These are phyloP conservation scores for Calcarius lapponicus DNA, from an alignment of 2,797 vertebrate species.

Conservation along the genomic window DNA sequence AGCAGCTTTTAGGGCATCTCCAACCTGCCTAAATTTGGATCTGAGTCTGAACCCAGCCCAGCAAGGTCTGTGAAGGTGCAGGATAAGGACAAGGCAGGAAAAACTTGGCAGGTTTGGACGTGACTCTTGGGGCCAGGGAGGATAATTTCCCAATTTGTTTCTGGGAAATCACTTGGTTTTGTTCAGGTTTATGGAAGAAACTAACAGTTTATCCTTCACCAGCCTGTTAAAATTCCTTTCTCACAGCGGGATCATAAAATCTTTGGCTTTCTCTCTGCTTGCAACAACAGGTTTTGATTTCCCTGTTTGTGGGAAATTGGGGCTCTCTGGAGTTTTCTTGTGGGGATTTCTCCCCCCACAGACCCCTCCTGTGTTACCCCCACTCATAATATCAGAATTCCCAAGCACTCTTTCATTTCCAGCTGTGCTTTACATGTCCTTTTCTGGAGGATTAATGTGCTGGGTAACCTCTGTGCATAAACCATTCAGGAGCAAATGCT, in stretches of 20 bases:
- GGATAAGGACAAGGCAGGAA: background rate
- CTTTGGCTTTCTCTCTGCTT: background rate
- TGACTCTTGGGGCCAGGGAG: background rate
- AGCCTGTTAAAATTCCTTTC: background rate
- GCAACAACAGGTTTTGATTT: background rate
- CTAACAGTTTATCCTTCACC: background rate
- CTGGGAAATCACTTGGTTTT: background rate
- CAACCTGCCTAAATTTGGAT: background rate
- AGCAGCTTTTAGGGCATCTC: background rate
- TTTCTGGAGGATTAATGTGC: background rate
- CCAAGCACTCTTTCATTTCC: background rate
- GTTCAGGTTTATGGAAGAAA: background rate
- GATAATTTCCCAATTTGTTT: background rate
- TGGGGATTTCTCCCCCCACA: rapidly evolving
- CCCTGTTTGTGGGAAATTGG: background rate
- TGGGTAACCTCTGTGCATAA: background rate
- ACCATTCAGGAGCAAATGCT: background rate
- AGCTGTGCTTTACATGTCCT: background rate
- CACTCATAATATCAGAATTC: background rate
- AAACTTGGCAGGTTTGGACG: background rate
- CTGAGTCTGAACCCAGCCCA: background rate
- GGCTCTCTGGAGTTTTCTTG: background rate
- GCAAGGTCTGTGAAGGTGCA: background rate
- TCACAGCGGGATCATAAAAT: background rate
- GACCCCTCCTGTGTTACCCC: background rate